Evolutionary conservation across 2,797 vertebrate genomes (phyloP).

Genomic region (Oryzias sinensis): DNA sequence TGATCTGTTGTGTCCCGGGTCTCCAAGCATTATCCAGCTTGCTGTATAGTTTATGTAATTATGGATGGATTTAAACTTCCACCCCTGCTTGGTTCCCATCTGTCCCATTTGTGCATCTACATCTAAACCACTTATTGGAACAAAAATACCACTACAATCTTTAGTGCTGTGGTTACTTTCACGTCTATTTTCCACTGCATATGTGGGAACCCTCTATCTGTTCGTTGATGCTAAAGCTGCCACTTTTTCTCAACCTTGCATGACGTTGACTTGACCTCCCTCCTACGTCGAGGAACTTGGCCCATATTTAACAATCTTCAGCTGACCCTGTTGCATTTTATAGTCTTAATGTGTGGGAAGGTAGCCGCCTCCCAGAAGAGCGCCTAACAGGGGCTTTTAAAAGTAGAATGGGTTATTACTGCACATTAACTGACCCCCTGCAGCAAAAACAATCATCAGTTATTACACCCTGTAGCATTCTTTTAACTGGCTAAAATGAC

Average conservation of each 20-base stretch:
- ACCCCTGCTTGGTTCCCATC: conserved; percentile 15
- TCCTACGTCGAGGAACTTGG: conserved; percentile 46
- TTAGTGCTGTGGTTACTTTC: neutral
- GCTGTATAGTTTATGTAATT: conserved; percentile 57
- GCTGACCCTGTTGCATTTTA: conserved; percentile 30
- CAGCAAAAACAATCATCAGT: neutral
- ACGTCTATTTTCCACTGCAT: conserved; percentile 1
- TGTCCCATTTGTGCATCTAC: conserved; percentile 1
- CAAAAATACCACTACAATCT: neutral
- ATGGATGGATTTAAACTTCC: conserved; percentile 35
- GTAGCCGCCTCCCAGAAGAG: conserved; percentile 23
- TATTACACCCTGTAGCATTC: neutral
- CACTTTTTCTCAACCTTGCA: conserved; percentile 12
- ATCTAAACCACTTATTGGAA: neutral
- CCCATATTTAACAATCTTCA: conserved; percentile 40
- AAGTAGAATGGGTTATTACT: conserved; percentile 41
- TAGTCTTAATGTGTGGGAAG: conserved; percentile 27
- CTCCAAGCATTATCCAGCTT: conserved; percentile 32
- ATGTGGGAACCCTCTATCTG: conserved; percentile 17
- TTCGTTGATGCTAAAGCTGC: conserved; percentile 35
- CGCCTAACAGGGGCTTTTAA: conserved; percentile 20
- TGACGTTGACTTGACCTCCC: conserved; percentile 38
- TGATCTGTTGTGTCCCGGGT: conserved; percentile 56
- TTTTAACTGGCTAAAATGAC: neutral
- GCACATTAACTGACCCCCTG: conserved; percentile 23